Base-by-base conservation (phyloP, 2,888 invertebrate species). In the Drosophila subquinaria region DNA sequence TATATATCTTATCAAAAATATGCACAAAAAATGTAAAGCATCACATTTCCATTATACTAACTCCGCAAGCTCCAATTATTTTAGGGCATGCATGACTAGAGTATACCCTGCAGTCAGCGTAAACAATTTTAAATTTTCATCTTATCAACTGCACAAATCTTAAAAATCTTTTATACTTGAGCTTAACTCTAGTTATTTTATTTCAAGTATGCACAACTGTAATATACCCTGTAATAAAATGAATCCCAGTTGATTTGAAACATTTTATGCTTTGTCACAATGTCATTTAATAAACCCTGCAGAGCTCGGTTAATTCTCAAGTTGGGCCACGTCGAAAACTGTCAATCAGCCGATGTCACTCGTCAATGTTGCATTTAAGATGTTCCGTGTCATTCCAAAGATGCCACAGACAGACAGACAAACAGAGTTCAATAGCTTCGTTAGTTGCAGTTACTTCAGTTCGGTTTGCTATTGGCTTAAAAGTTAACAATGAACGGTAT, bases 281-380 rank as follows among this genome's bases (percentile, higher is more conserved):
- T 65, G 64, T 40, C 61, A 56, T 56, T 45, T 56, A 55, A 69
- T 69, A 66, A 66, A 52, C 60, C 33, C 33, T n/a, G 51, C 36
- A 0, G 15, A 45, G 45, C 15, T 57, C 36, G 23, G 36, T 57
- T 71, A 67, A 66, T 57, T 67, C 61, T 62, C 36, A 59, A 65
- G 36, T 59, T 51, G 76, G 62, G 40, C 33, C 51, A 59, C 63
- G 62, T 73, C 63, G 71, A 72, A 65, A 78, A 69, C 73, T 80
- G 79, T 78, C 79, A 80, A 81, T 80, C 79, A 80, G 71, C 62
- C 56, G 53, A 77, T 80, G 79, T 80, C 81, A 81, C 69, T 81
- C 33, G 81, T 72, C 79, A 75, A 74, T 74, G 81, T 74, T 79
- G 81, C 78, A 78, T 77, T 74, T 74, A 77, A 69, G 73, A 69